Evolutionary conservation across 2,113 vertebrate species (phyloP), one percentile per base, ranked within the genome.

Genomic region (Nyctibius bracteatus): DNA sequence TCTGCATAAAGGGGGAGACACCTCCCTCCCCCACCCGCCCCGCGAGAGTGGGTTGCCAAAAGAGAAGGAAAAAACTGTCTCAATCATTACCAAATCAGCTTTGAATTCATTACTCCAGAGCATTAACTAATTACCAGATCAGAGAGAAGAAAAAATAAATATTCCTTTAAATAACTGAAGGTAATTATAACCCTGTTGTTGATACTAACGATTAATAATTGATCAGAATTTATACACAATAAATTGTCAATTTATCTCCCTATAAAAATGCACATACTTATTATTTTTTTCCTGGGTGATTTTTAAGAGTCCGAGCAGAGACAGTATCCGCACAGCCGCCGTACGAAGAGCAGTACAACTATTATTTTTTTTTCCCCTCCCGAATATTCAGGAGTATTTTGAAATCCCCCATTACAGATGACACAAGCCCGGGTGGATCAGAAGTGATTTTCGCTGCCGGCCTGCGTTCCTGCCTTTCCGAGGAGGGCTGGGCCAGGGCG

Each of bases 181-280:
- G 97, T 98, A 97, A 98, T 98, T 98, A 98, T 98, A 98, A 97
- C 97, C 94, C 96, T 70, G 96, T 97, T 98, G 97, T 98, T 98
- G 97, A 98, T 97, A 97, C 97, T 97, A 98, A 97, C 75, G 97
- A 98, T 98, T 98, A 98, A 98, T 98, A 98, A 98, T 98, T 98
- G 98, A 98, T 98, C 97, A 98, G 95, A 94, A 97, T 90, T 96
- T 97, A 97, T 97, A 96, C 96, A 96, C 97, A 97, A 98, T 97
- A 98, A 98, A 97, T 98, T 96, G 98, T 94, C 98, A 90, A 97
- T 98, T 98, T 97, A 97, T 97, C 96, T 97, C 88, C 82, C 59
- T 85, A 95, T 92, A 82, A 95, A 97, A 94, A 95, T 59, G 65
- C 70, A 59, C n/a, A 49, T 27, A 80, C 35, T 90, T 72, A 20